Evolutionary conservation across 2,888 invertebrate species (phyloP).

Genomic region (Eupithecia tripunctaria): DNA sequence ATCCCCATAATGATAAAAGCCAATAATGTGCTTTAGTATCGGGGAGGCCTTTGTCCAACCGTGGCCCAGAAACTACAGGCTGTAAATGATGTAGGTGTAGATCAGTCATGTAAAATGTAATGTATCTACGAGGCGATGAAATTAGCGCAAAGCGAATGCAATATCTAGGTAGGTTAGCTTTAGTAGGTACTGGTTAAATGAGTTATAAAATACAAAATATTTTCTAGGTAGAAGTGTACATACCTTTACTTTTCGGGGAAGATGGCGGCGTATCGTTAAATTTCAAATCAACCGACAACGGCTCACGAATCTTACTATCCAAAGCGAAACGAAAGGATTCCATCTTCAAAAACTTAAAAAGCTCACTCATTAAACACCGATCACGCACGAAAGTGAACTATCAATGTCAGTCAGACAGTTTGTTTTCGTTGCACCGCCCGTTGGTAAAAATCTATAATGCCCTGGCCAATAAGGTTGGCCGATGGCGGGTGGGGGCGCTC

Average conservation of each 20-base stretch:
- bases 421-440: conserved; percentile 63
- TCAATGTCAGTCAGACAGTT: conserved; percentile 62
- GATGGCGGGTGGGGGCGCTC: conserved; percentile 52
- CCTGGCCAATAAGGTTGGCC: conserved; percentile 72
- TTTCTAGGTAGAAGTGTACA: conserved; percentile 35
- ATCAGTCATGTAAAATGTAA: too few species aligned
- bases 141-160: neutral
- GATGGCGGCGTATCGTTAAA: conserved; percentile 68
- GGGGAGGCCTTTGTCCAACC: too few species aligned
- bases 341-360: conserved; percentile 51
- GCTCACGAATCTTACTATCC: conserved; percentile 57
- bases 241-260: conserved; percentile 76
- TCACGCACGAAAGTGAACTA: conserved; percentile 69
- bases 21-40: too few species aligned
- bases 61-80: too few species aligned
- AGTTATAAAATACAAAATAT: neutral
- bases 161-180: too few species aligned
- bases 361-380: conserved; percentile 42
- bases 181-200: neutral
- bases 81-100: too few species aligned
- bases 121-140: neutral
- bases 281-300: conserved; percentile 64
- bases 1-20: too few species aligned
- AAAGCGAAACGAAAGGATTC: conserved; percentile 58
- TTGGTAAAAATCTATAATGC: conserved; percentile 80